Evolutionary conservation across 2,888 invertebrate species (phyloP).

Genomic region (Callimorpha dominula): DNA sequence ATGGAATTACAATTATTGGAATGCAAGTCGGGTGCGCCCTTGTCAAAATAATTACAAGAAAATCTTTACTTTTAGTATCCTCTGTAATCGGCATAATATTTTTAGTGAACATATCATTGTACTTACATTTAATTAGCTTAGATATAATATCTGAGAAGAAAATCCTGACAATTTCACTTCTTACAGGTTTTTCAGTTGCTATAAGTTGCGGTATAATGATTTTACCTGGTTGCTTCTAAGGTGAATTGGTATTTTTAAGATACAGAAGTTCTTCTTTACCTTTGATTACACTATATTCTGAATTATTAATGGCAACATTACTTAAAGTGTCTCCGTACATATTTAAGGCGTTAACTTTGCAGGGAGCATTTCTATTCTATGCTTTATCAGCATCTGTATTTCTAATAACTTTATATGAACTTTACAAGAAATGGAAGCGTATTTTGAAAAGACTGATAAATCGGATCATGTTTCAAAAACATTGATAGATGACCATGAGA

Average conservation of each 20-base stretch:
- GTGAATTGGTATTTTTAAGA: constrained; percentile 47
- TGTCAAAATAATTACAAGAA: constrained; percentile 49
- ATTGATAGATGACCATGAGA: constrained; percentile 39
- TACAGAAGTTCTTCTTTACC: constrained; percentile 43
- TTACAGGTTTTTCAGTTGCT: constrained; percentile 53
- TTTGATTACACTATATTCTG: constrained; percentile 36
- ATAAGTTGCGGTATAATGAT: constrained; percentile 56
- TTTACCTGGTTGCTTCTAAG: constrained; percentile 43
- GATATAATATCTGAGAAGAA: constrained; percentile 47
- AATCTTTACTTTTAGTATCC: constrained; percentile 47
- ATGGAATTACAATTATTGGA: constrained; percentile 53
- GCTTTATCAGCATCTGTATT: constrained; percentile 44
- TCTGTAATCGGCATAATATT: constrained; percentile 50
- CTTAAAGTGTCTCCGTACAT: constrained; percentile 48
- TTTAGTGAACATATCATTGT: constrained; percentile 55
- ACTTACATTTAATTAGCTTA: constrained; percentile 55
- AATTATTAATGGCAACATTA: constrained; percentile 33
- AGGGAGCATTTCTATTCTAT: constrained; percentile 52
- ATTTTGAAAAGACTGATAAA: constrained; percentile 23
- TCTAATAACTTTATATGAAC: constrained; percentile 45
- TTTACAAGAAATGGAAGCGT: constrained; percentile 50
- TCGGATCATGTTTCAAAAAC: constrained; percentile 31
- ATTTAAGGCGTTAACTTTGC: constrained; percentile 43
- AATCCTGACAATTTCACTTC: constrained; percentile 45
- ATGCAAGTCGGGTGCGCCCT: constrained; percentile 58